Base-by-base conservation (phyloP, 2,113 vertebrate genomes). In the Planiliza haematocheilus region DNA sequence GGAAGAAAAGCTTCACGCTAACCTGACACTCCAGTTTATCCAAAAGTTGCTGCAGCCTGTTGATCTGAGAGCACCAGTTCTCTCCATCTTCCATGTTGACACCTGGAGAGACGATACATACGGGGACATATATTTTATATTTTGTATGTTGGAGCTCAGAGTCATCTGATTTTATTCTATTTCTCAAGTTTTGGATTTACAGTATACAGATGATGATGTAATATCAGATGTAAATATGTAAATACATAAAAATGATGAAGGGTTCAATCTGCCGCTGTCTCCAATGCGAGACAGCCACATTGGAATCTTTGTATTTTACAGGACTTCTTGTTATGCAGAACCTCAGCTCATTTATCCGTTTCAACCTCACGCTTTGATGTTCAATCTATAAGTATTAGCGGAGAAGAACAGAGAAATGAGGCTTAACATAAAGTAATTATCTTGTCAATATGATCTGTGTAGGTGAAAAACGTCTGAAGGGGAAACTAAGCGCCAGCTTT, bases 21-120 rank as follows among this genome's bases (percentile, higher is more conserved):
- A 99, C 98, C 95, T 97, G 96, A 88, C 93, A 95, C 90, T 99
- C 97, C 36, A 99, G 92, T 82, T 98, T 97, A 87, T 97, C 95
- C 2, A 99, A 93, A 74, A 99, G 95, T 70, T 95, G 95, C 89
- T 99, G 96, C 21, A 99, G 95, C 70, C 95, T 94, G 84, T 94
- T 95, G 79, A 99, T 94, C 87, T 99, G 96, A 70, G 96, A 94
- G 81, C 86, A 93, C 97, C 97, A 99, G 81, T 96, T 95, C 60
- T 92, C 94, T 82, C 90, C 96, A 2, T 93, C 92, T 55, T 97
- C 94, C 0, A 94, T 87, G 56, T 60, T 92, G 78, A 88, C 55
- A 16, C 94, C 98, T 99, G 78, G 38, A 81, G 39, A 69, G 16
- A 63, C 65, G 52, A 43, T 75, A 37, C n/a, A n/a, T n/a, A n/a